Conservation (phyloP, 2,797 vertebrate species). For the Danio tinwini region DNA sequence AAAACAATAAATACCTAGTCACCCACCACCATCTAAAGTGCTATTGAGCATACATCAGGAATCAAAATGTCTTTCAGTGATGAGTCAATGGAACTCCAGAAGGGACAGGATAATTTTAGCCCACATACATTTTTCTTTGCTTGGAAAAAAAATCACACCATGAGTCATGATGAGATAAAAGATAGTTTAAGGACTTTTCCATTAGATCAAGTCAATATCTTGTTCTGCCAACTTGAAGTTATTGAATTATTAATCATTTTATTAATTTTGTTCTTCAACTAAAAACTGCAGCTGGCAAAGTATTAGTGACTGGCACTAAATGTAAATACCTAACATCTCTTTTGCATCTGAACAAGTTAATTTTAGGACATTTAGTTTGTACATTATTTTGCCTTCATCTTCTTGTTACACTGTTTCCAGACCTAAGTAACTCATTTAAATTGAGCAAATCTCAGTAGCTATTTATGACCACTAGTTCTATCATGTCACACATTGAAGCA, state of each 20-base stretch:
- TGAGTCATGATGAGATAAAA: constrained; percentile 20
- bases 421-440: too few relatives aligned
- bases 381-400: too few relatives aligned
- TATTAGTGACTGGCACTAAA: not conserved
- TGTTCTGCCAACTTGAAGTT: not conserved
- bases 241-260: not conserved
- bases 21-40: not conserved
- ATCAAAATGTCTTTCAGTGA: constrained; percentile 25
- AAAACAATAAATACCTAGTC: not conserved
- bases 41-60: constrained; percentile 6
- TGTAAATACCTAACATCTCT: not conserved
- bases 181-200: constrained; percentile 16
- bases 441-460: too few relatives aligned
- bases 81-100: constrained; percentile 41
- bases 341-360: not conserved
- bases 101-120: constrained; percentile 31
- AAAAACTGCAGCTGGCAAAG: not conserved
- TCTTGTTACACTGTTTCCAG: too few relatives aligned
- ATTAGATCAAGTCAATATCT: constrained; percentile 6
- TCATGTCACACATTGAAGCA: too few relatives aligned
- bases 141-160: not conserved
- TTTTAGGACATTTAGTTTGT: not conserved
- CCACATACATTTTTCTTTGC: constrained; percentile 33
- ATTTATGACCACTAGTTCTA: too few relatives aligned
- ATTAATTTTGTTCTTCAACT: not conserved